These are phyloP conservation scores for Drosophila virilis DNA, from an alignment of 1,140 invertebrate species.

Conservation along the genomic window DNA sequence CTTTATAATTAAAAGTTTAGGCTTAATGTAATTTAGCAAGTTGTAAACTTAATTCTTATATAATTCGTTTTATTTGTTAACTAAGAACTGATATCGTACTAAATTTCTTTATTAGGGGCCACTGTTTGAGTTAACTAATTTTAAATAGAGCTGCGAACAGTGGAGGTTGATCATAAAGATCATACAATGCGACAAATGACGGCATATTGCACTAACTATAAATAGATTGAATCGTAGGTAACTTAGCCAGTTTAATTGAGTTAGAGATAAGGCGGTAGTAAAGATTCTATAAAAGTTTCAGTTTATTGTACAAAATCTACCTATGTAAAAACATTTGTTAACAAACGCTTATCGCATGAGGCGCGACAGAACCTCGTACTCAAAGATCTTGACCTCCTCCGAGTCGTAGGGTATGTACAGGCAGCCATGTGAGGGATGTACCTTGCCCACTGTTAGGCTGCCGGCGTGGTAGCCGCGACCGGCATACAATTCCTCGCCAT, in stretches of 20 bases:
- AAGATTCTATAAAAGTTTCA: constrained; percentile 40
- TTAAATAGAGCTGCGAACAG: constrained; percentile 51
- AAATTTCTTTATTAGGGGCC: constrained; percentile 55
- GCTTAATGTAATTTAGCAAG: constrained; percentile 42
- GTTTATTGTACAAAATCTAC: constrained; percentile 42
- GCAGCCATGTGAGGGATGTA: constrained; percentile 88
- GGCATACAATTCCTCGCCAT: constrained; percentile 88
- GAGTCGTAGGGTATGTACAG: constrained; percentile 90
- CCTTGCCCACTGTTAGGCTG: constrained; percentile 90
- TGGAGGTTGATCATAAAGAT: constrained; percentile 17
- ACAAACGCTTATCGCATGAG: constrained; percentile 46
- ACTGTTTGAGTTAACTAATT: constrained; percentile 19
- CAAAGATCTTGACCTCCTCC: constrained; percentile 85
- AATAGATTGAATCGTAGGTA: constrained; percentile 1
- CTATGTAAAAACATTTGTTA: constrained; percentile 30
- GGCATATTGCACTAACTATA: constrained; percentile 4
- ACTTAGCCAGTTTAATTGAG: neutral
- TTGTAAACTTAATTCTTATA: constrained; percentile 50
- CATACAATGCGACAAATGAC: neutral
- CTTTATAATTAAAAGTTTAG: constrained; percentile 59
- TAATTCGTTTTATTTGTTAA: constrained; percentile 60
- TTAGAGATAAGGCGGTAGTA: constrained; percentile 15
- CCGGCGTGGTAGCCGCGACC: constrained; percentile 87
- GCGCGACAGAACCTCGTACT: constrained; percentile 73
- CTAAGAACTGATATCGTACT: constrained; percentile 60